Conservation (phyloP, 2,113 vertebrate species). For the Anseranas semipalmata region DNA sequence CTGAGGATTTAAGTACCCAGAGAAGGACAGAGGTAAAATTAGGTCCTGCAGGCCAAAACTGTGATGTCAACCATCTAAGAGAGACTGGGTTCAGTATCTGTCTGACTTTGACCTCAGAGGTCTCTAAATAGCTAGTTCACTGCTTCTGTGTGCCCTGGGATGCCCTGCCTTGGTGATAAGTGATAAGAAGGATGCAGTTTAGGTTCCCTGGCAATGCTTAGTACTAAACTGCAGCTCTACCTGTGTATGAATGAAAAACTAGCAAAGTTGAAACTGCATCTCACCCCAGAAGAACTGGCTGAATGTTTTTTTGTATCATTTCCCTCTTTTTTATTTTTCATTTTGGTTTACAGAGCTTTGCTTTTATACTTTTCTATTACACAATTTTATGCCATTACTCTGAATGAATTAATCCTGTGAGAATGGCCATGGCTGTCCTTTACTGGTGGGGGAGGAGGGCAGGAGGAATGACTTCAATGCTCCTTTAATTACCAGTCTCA, state of each 20-base stretch:
- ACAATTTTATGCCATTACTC: background rate
- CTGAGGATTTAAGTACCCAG: background rate
- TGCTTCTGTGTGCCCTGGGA: background rate
- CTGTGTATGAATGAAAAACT: background rate
- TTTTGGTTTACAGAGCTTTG: background rate
- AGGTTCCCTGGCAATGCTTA: background rate
- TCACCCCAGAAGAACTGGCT: background rate
- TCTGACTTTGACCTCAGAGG: background rate
- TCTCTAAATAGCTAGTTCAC: background rate
- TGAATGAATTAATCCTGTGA: slow-evolving; percentile 6
- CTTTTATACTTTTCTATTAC: slow-evolving; percentile 1
- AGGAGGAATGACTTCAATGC: slow-evolving; percentile 21
- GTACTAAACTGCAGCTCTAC: background rate
- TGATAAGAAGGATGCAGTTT: background rate
- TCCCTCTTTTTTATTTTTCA: background rate
- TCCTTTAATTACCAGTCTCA: slow-evolving; percentile 44
- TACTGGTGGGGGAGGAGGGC: background rate
- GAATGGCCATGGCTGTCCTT: background rate
- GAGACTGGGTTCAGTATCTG: background rate
- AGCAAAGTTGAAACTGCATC: background rate
- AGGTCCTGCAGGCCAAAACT: background rate
- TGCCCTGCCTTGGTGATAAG: background rate
- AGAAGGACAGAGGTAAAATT: background rate
- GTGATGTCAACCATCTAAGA: background rate
- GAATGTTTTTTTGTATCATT: background rate